Evolutionary conservation across 1,140 invertebrate species (phyloP).

Genomic region (Drosophila saltans): DNA sequence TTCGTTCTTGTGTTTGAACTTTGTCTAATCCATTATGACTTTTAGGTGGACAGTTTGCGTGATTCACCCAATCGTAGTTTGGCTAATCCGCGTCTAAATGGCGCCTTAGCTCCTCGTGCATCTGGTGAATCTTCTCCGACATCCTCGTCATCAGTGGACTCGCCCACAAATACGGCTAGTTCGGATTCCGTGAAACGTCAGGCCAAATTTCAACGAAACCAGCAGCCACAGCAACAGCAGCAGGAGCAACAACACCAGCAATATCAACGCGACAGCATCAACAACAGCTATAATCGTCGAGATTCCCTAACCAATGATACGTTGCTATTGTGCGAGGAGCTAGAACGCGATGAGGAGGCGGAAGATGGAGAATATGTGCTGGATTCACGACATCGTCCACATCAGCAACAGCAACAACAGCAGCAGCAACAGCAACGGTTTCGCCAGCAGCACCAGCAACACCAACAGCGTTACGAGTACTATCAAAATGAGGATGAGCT

Average conservation of each 20-base stretch:
- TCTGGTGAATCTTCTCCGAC: constrained; percentile 83
- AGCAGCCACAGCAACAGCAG: constrained; percentile 41
- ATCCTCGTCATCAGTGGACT: constrained; percentile 84
- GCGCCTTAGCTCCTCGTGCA: constrained; percentile 84
- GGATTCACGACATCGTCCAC: constrained; percentile 52
- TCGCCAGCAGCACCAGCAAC: constrained; percentile 55
- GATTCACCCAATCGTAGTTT: constrained; percentile 79
- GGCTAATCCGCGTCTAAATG: constrained; percentile 64
- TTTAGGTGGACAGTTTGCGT: constrained; percentile 84
- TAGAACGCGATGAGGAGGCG: constrained; percentile 65
- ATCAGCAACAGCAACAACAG: constrained; percentile 52
- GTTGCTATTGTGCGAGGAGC: constrained; percentile 71
- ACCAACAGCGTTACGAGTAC: constrained; percentile 73
- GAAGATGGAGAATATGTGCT: constrained; percentile 42
- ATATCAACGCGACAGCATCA: constrained; percentile 70
- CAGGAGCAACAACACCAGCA: constrained; percentile 43
- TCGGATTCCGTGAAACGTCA: constrained; percentile 74
- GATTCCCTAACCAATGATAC: constrained; percentile 79
- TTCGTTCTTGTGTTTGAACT: background rate
- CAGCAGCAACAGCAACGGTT: constrained; percentile 60
- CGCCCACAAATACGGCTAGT: constrained; percentile 71
- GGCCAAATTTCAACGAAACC: constrained; percentile 56
- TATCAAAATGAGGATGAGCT: constrained; percentile 72
- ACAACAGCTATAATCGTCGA: constrained; percentile 76
- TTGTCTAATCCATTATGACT: background rate